A percentile compares a stretch with the other conserved stretches of the same genome.
phyloP scores from a whole-genome alignment of 2,113 vertebrate species.

The Centropristis striata region DNA sequence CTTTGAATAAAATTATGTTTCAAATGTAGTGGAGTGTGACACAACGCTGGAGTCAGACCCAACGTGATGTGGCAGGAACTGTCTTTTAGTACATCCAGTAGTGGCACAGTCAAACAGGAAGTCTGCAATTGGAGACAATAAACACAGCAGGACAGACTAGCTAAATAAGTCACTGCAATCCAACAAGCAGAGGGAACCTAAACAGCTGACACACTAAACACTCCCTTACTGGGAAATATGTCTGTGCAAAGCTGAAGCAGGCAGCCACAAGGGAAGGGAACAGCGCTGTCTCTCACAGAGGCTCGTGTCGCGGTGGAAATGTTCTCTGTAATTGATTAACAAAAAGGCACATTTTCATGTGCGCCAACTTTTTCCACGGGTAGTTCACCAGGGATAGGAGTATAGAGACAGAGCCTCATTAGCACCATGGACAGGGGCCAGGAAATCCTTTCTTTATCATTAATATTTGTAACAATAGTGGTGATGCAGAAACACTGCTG shows the following conservation, averaged over 20 bases:
- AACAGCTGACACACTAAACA: constrained; percentile 19
- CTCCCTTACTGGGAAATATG: not conserved
- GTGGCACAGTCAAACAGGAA: not conserved
- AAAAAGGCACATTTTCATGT: not conserved
- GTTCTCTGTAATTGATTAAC: constrained; percentile 19
- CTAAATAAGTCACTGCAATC: constrained; percentile 2
- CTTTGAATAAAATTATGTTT: constrained; percentile 24
- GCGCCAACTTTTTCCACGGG: not conserved
- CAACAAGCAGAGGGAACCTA: not conserved
- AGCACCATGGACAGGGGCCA: constrained; percentile 62
- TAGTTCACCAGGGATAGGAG: not conserved
- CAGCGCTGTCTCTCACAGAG: not conserved
- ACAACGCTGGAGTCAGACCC: not conserved
- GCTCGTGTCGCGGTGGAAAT: constrained; percentile 1
- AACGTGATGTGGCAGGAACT: not conserved
- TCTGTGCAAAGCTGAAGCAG: constrained; percentile 5
- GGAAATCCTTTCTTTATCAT: not conserved
- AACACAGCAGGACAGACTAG: not conserved
- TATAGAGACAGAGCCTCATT: not conserved
- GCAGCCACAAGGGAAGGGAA: not conserved
- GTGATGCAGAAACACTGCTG: not conserved
- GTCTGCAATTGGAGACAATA: not conserved
- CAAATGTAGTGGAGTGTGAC: not conserved
- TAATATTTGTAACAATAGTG: not conserved
- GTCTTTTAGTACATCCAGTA: constrained; percentile 1